Evolutionary conservation across 2,797 vertebrate genomes (phyloP), one percentile per base, ranked within the genome.

Genomic region (Epinephelus awoara): DNA sequence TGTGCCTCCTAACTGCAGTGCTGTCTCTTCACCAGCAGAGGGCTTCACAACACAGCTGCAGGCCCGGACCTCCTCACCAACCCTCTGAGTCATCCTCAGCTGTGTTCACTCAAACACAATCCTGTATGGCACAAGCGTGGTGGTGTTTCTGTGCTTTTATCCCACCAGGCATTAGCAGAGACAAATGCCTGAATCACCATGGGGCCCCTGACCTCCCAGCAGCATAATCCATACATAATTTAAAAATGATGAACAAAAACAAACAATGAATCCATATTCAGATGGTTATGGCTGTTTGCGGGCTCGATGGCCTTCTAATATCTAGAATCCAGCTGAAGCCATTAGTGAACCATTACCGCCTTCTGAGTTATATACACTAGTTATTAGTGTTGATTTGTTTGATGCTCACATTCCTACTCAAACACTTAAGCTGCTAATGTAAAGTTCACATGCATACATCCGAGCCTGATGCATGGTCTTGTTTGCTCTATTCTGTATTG

Each of bases 21-120:
- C n/a, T 5, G 11, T n/a, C 3, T 57, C 2, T 71, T 62, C 1
- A 56, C 80, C 89, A 91, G 34, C 27, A 92, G 93, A 72, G 88
- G 88, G 84, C 79, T 69, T 67, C 64, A 80, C n/a, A 86, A 67
- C 77, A 87, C 89, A 92, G 75, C 77, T 83, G 34, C 58, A 68
- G 64, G 12, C n/a, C 64, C 19, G 34, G 11, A 7, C 51, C 29
- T 72, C 15, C 67, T 67, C 67, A 61, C 3, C 21, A 51, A 74
- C 50, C 76, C 74, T 77, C 80, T 81, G 85, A 88, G 68, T 85
- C 82, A 82, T 82, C 72, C 61, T 52, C 65, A 17, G 46, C 76
- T 78, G 54, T 46, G 66, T 67, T 76, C 57, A 52, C 68, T 63
- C 77, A 72, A 51, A 77, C 52, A 66, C 49, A 64, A 40, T 63